phyloP scores from a whole-genome alignment of 2,888 invertebrate species.

The Andrena marginata region DNA sequence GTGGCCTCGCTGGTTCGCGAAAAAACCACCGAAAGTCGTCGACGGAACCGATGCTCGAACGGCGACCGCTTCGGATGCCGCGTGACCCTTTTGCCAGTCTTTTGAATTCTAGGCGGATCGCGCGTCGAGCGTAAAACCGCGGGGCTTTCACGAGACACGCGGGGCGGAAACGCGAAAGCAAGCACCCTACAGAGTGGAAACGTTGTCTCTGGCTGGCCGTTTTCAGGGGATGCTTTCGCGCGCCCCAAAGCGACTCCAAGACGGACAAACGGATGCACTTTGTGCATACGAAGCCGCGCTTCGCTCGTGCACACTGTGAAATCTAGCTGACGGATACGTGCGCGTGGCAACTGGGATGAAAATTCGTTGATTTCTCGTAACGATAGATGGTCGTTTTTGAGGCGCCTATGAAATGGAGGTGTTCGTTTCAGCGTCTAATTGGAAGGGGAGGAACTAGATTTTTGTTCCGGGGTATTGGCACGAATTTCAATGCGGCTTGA shows the following conservation, averaged over 20 bases:
- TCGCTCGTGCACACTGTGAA: slow-evolving; percentile 5
- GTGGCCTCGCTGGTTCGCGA: no score
- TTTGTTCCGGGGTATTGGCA: no score
- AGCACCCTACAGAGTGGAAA: slow-evolving; percentile 3
- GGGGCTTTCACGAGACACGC: slow-evolving; percentile 48
- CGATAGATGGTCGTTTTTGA: no score
- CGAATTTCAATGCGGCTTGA: no score
- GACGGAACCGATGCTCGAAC: slow-evolving; percentile 1
- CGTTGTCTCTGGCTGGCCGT: slow-evolving; percentile 36
- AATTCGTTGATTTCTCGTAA: no score
- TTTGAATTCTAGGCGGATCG: slow-evolving; percentile 29
- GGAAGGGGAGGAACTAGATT: no score
- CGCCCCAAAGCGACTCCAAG: slow-evolving; percentile 13
- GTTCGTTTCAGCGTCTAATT: no score
- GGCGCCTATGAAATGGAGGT: no score
- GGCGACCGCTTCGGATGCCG: not conserved
- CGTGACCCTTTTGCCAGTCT: slow-evolving; percentile 32
- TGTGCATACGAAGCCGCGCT: not conserved
- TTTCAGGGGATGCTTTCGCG: not conserved
- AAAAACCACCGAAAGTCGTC: slow-evolving; percentile 19
- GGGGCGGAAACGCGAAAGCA: slow-evolving; percentile 48
- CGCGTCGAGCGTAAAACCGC: slow-evolving; percentile 46
- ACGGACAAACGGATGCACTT: slow-evolving; percentile 32
- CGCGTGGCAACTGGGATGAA: no score
- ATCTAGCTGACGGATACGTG: not conserved